These are phyloP conservation scores for Leptoteleia sp. DNA, from an alignment of 1,140 invertebrate species.

Conservation along the genomic window DNA sequence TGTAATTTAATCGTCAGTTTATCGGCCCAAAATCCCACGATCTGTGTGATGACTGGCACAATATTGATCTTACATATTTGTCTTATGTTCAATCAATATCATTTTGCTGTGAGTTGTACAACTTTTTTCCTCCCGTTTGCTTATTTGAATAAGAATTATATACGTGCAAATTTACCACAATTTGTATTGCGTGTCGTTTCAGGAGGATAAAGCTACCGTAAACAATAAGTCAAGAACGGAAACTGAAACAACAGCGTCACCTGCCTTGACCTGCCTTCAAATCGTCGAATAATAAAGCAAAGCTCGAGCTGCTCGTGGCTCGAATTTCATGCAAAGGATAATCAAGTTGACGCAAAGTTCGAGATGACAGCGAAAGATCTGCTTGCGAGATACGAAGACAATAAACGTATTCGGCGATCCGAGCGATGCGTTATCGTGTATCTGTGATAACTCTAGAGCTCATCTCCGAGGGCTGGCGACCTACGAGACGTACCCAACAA, in stretches of 20 bases:
- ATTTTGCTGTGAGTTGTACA: too few relatives aligned
- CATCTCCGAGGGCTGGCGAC: conserved; percentile 60
- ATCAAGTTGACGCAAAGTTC: conserved; percentile 43
- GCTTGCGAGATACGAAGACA: conserved; percentile 48
- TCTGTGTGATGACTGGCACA: too few relatives aligned
- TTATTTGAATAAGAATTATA: too few relatives aligned
- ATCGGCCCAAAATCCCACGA: too few relatives aligned
- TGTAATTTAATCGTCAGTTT: too few relatives aligned
- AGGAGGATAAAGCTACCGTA: conserved; percentile 32
- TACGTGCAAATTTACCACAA: too few relatives aligned
- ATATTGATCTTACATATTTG: too few relatives aligned
- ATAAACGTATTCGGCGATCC: conserved; percentile 52
- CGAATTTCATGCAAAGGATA: conserved; percentile 26
- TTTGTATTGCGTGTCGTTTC: too few relatives aligned
- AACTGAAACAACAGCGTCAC: conserved; percentile 28
- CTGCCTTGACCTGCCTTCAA: conserved; percentile 59
- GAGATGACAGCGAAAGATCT: conserved; percentile 35
- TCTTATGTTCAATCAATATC: too few relatives aligned
- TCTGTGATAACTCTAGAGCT: conserved; percentile 69
- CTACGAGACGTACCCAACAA: conserved; percentile 54
- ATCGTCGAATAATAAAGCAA: conserved; percentile 46
- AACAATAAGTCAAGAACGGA: conserved; percentile 43
- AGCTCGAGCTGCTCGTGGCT: conserved; percentile 37
- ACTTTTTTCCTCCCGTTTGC: too few relatives aligned
- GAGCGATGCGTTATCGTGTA: conserved; percentile 67